Evolutionary conservation across 1,140 invertebrate genomes (phyloP).

Genomic region (Dendroctonus ponderosae): DNA sequence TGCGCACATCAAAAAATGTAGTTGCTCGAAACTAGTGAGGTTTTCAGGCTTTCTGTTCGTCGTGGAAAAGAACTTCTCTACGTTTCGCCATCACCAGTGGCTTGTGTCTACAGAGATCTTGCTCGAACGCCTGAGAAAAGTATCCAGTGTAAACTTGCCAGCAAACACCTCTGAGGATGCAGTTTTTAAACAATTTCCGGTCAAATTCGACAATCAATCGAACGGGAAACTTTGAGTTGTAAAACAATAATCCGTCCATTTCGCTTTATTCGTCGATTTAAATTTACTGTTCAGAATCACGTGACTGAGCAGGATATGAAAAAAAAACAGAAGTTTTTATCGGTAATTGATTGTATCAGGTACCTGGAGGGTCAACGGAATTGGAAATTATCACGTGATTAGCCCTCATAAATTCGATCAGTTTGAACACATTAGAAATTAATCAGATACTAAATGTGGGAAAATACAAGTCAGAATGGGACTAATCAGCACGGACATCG

Average conservation of each 20-base stretch:
- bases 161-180: no score
- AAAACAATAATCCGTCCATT: not conserved
- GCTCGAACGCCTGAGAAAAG: no score
- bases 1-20: no score
- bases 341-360: conserved; percentile 35
- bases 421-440: conserved; percentile 13
- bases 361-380: conserved; percentile 30
- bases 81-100: no score
- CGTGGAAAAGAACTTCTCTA: no score
- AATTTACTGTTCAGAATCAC: conserved; percentile 12
- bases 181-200: no score
- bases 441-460: conserved; percentile 6
- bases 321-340: conserved; percentile 27
- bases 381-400: conserved; percentile 32
- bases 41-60: no score
- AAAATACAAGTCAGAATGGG: not conserved
- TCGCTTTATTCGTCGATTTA: conserved; percentile 10
- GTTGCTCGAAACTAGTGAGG: no score
- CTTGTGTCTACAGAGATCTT: no score
- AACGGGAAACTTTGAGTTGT: no score
- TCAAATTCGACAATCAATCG: no score
- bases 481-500: not conserved
- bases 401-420: conserved; percentile 27
- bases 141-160: no score
- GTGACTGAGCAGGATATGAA: conserved; percentile 13